A percentile compares a stretch with the other conserved stretches of the same genome.
These are phyloP conservation scores for Tethea ocularis DNA, from an alignment of 2,888 invertebrate genomes.

Conservation along the genomic window DNA sequence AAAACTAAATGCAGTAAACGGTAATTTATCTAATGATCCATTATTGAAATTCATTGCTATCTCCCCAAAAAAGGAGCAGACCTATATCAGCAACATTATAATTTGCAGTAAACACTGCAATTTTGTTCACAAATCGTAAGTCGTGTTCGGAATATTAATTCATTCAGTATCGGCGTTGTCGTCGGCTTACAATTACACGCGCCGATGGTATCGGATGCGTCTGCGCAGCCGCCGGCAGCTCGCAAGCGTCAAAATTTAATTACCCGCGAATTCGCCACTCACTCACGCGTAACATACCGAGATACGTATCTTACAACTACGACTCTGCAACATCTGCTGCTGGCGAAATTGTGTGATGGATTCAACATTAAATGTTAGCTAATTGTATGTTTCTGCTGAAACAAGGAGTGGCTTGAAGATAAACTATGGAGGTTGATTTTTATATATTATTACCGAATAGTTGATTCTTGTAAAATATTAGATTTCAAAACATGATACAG, in stretches of 20 bases:
- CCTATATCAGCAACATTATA: conserved; percentile 34
- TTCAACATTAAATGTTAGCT: neutral
- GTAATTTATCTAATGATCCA: conserved; percentile 5
- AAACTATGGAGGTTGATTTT: too few relatives aligned
- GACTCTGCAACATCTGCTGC: conserved; percentile 12
- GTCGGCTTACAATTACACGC: conserved; percentile 59
- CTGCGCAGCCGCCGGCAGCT: conserved; percentile 37
- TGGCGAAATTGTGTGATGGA: neutral
- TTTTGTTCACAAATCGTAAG: conserved; percentile 39
- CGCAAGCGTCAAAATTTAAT: conserved; percentile 68
- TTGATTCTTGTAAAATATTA: too few relatives aligned
- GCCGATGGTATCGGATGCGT: conserved; percentile 58
- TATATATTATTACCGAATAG: too few relatives aligned
- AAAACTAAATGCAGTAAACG: neutral
- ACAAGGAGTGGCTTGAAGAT: neutral
- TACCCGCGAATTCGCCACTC: conserved; percentile 67
- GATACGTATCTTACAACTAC: conserved; percentile 33
- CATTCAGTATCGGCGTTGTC: conserved; percentile 41
- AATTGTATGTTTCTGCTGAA: neutral
- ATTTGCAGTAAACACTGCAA: conserved; percentile 47
- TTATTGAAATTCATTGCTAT: conserved; percentile 5
- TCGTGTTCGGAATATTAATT: conserved; percentile 58
- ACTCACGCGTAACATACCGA: conserved; percentile 42
- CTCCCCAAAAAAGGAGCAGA: neutral
- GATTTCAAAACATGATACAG: neutral